Base-by-base conservation (phyloP, 2,113 vertebrate species). In the Misgurnus anguillicaudatus region DNA sequence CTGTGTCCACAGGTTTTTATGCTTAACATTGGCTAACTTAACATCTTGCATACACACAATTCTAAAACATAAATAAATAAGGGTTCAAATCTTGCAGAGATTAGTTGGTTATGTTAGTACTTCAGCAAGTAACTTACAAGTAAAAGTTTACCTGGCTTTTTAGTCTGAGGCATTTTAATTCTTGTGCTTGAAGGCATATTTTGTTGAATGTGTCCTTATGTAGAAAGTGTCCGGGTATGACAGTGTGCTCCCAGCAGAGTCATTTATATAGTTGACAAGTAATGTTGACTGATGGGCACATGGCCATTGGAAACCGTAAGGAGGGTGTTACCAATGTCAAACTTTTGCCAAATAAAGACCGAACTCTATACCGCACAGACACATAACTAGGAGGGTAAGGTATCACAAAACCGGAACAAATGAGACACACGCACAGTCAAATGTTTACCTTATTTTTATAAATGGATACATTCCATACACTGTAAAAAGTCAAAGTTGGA, bases 91-190 rank as follows among this genome's bases (percentile, higher is more conserved):
- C 45, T 4, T 17, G 5, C 4, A 17, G 8, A 69, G 21, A 51
- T 48, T 8, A 24, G 16, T 48, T 68, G 19, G 21, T 11, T 48
- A 13, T 11, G 19, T 67, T 66, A 65, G 67, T 53, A 17, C 21
- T 39, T 17, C 24, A 31, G 24, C 24, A 31, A 57, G 53, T 19
- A 21, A 17, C 41, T 9, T 45, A 14, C 45, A 11, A 60, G 57
- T 39, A 31, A 74, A 45, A 39, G 7, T 61, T 74, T 47, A 74
- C 71, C 71, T 74, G 71, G 42, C 13, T 60, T 74, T 19, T 61
- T 47, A 57, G 21, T 31, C 6, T 74, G 57, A 47, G 39, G 39
- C 4, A 2, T 60, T n/a, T 45, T 41, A 24, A 61, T 61, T 16
- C 0, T 61, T 74, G 19, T 24, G 71, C 39, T 74, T 47, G 39